Conservation (phyloP, 2,797 vertebrate species). For the Philypnodon macrostomus region DNA sequence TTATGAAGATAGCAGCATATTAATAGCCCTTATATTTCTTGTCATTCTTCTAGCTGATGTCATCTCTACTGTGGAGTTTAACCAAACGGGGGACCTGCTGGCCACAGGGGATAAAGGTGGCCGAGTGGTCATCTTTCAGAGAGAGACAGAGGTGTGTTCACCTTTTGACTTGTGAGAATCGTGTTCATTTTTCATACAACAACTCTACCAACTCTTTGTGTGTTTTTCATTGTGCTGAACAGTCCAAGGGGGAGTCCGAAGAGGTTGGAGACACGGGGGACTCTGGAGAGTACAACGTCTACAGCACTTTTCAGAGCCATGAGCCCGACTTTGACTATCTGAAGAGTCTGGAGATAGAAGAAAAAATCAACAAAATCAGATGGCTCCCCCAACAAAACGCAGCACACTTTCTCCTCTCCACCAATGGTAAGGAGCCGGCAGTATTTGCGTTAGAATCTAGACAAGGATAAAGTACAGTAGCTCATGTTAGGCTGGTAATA, state of each 20-base stretch:
- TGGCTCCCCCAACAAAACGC: constrained; percentile 98
- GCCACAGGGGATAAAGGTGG: constrained; percentile 98
- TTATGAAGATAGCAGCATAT: neutral
- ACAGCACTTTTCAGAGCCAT: constrained; percentile 99
- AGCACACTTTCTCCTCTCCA: constrained; percentile 93
- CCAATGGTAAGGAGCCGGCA: constrained; percentile 97
- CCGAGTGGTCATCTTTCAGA: constrained; percentile 97
- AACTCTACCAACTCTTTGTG: too few species aligned
- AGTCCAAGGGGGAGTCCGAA: constrained; percentile 89
- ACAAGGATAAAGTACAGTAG: too few species aligned
- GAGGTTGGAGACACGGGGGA: constrained; percentile 80
- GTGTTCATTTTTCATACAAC: too few species aligned
- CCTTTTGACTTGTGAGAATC: too few species aligned
- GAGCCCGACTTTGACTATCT: constrained; percentile 98
- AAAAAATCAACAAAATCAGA: constrained; percentile 98
- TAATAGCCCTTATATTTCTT: constrained; percentile 1
- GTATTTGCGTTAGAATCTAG: too few species aligned
- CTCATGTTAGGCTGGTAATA: too few species aligned
- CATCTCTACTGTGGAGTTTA: constrained; percentile 98
- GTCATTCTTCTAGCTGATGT: constrained; percentile 84
- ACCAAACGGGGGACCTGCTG: constrained; percentile 96
- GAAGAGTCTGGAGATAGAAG: constrained; percentile 98
- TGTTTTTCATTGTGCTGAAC: constrained; percentile 5
- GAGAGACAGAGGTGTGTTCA: constrained; percentile 89
- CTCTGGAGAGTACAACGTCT: constrained; percentile 98